Conservation (phyloP, 1,140 invertebrate species). For the Lasaia peninsularis region DNA sequence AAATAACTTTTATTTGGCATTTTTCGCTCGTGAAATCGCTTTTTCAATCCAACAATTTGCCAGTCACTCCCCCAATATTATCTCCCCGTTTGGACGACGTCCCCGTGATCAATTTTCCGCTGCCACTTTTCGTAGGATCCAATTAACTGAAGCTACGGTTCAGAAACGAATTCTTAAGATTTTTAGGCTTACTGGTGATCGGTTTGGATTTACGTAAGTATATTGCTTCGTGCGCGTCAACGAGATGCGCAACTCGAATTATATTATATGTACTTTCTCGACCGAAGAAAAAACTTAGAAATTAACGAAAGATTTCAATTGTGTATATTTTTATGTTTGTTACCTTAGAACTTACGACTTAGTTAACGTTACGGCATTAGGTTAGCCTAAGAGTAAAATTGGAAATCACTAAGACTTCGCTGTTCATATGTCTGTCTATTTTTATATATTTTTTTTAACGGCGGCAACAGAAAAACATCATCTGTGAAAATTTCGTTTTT, state of each 20-base stretch:
- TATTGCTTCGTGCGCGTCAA: background rate
- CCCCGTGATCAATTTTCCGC: constrained; percentile 11
- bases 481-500: too few species aligned
- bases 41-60: constrained; percentile 4
- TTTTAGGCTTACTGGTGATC: constrained; percentile 1
- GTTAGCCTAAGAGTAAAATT: too few species aligned
- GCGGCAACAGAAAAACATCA: too few species aligned
- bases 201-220: background rate
- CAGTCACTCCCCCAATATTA: constrained; percentile 9
- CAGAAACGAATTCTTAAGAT: constrained; percentile 8
- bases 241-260: too few species aligned
- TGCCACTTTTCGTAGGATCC: constrained; percentile 9
- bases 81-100: constrained; percentile 9
- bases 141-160: constrained; percentile 7
- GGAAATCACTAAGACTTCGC: too few species aligned
- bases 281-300: too few species aligned
- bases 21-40: background rate
- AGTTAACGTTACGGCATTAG: too few species aligned
- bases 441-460: too few species aligned
- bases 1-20: constrained; percentile 7
- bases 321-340: too few species aligned
- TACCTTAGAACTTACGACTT: too few species aligned
- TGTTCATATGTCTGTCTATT: too few species aligned
- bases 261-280: too few species aligned
- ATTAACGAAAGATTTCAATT: background rate